Evolutionary conservation across 2,888 invertebrate species (phyloP).

Genomic region (Xestia sexstrigata): DNA sequence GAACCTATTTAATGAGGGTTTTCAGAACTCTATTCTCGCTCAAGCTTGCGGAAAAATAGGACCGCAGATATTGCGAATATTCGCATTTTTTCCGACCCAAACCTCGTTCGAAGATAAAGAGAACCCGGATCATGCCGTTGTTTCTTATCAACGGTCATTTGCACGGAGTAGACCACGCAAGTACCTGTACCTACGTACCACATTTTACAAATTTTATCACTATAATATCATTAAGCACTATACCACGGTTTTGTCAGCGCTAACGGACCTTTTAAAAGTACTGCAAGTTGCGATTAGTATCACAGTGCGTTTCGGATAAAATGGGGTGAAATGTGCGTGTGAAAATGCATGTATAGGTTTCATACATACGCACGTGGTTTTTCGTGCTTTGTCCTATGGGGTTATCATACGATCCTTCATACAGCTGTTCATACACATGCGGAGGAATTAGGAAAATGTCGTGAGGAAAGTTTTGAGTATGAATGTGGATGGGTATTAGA

Average conservation of each 20-base stretch:
- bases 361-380: neutral
- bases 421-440: neutral
- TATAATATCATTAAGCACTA: neutral
- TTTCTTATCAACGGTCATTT: slow-evolving; percentile 4
- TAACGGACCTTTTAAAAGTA: neutral
- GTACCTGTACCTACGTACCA: neutral
- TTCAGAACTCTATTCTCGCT: neutral
- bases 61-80: neutral
- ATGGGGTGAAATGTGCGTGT: neutral
- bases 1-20: neutral
- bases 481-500: too few relatives aligned
- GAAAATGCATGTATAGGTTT: neutral
- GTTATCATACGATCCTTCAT: neutral
- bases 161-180: neutral
- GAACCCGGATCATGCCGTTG: neutral
- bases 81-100: neutral
- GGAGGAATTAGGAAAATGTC: too few relatives aligned
- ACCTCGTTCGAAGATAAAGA: neutral
- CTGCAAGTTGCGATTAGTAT: neutral
- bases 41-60: neutral
- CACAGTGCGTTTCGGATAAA: neutral
- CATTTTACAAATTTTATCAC: neutral
- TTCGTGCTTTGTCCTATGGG: neutral
- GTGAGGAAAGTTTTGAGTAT: too few relatives aligned
- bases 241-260: neutral